These are phyloP conservation scores for Apodemia hepburni DNA, from an alignment of 2,888 invertebrate genomes.

Conservation along the genomic window DNA sequence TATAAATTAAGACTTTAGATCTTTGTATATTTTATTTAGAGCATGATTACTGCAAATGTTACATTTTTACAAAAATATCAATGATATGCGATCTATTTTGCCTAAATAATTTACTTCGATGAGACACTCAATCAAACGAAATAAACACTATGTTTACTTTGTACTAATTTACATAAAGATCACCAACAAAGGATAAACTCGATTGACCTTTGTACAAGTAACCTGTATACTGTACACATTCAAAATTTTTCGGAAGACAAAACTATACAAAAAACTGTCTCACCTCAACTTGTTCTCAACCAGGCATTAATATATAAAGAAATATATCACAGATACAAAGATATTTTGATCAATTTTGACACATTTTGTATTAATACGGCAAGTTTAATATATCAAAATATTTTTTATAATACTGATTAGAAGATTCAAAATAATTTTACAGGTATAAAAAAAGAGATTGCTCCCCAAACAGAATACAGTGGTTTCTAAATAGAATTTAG, in stretches of 20 bases:
- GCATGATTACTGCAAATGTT: conserved; percentile 37
- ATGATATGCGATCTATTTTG: conserved; percentile 38
- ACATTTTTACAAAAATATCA: conserved; percentile 38
- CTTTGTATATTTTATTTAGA: conserved; percentile 34
- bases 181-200: conserved; percentile 12
- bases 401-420: conserved; percentile 14
- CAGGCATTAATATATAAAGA: conserved; percentile 35
- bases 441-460: not conserved
- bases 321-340: conserved; percentile 44
- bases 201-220: conserved; percentile 7
- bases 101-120: conserved; percentile 27
- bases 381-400: conserved; percentile 9
- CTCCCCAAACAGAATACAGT: conserved; percentile 13
- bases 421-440: not conserved
- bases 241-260: conserved; percentile 37
- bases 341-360: conserved; percentile 29
- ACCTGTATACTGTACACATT: conserved; percentile 13
- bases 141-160: conserved; percentile 15
- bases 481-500: conserved; percentile 4
- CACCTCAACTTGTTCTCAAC: conserved; percentile 31
- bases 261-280: conserved; percentile 33
- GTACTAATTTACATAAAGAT: conserved; percentile 17
- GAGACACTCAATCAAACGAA: conserved; percentile 20
- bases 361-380: conserved; percentile 17
- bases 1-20: conserved; percentile 19